Conservation (phyloP, 2,113 vertebrate species). For the Eptesicus fuscus region DNA sequence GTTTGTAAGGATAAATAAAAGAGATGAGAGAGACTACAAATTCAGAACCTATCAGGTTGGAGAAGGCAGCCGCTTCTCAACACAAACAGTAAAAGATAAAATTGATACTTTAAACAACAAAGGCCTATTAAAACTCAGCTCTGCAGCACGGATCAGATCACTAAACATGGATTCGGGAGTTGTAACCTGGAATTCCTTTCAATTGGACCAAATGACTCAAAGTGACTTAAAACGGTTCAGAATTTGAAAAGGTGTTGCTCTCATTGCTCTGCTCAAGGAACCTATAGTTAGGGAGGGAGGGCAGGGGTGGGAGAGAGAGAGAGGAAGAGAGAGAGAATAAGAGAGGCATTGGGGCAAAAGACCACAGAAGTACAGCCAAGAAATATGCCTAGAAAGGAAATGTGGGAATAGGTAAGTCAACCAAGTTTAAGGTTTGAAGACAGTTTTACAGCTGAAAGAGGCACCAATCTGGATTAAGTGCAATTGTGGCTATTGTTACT, state of each 20-base stretch:
- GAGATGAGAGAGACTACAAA: neutral
- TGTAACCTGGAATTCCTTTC: neutral
- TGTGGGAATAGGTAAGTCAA: neutral
- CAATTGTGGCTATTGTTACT: neutral
- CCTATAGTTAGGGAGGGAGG: neutral
- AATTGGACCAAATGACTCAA: neutral
- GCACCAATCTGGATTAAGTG: neutral
- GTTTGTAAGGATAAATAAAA: neutral
- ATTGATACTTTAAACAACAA: neutral
- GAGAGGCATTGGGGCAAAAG: neutral
- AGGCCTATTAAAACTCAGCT: neutral
- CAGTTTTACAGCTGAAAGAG: neutral
- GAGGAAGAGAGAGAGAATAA: neutral
- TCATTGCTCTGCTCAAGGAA: neutral
- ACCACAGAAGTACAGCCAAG: neutral
- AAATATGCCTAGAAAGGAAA: neutral
- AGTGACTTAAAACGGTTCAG: neutral
- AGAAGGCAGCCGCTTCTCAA: neutral
- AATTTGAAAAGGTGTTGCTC: neutral
- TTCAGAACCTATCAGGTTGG: neutral
- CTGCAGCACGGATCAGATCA: neutral
- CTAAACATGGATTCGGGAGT: neutral
- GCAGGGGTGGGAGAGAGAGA: too few species aligned
- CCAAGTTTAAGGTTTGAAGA: neutral
- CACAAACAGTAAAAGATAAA: neutral